A percentile compares a stretch with the other conserved stretches of the same genome.
Conservation (phyloP, 2,888 invertebrate genomes). For the Tanytarsus gracilentus region DNA sequence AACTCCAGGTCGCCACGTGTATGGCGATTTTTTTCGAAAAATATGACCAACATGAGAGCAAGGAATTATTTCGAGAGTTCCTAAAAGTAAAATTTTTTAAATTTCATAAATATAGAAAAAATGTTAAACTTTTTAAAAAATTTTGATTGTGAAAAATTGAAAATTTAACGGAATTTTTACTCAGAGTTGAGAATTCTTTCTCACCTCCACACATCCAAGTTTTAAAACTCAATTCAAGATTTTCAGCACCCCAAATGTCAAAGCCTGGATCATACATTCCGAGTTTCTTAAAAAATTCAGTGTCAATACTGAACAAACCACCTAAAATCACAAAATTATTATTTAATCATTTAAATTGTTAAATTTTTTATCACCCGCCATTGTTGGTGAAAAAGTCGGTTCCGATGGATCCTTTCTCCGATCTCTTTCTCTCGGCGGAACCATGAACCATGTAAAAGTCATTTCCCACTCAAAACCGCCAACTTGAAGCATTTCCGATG, state of each 20-base stretch:
- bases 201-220: conserved; percentile 25
- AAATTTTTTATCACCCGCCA: conserved; percentile 42
- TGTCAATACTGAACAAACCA: conserved; percentile 33
- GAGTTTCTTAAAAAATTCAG: conserved; percentile 33
- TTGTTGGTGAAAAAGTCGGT: conserved; percentile 29
- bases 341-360: background rate
- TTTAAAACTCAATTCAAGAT: conserved; percentile 6
- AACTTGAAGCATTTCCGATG: background rate
- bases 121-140: conserved; percentile 34
- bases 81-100: too few relatives aligned
- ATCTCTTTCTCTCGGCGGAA: conserved; percentile 64
- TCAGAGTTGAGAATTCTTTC: background rate
- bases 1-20: conserved; percentile 66
- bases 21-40: conserved; percentile 53
- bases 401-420: conserved; percentile 48
- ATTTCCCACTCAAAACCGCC: conserved; percentile 29
- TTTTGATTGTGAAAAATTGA: background rate
- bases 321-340: conserved; percentile 26
- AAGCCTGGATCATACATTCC: conserved; percentile 34
- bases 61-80: conserved; percentile 33
- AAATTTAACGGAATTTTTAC: background rate
- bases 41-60: conserved; percentile 35
- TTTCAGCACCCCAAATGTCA: conserved; percentile 34
- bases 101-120: too few relatives aligned
- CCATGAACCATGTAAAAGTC: conserved; percentile 68